phyloP scores from a whole-genome alignment of 2,113 vertebrate species.

The Alouatta palliata region DNA sequence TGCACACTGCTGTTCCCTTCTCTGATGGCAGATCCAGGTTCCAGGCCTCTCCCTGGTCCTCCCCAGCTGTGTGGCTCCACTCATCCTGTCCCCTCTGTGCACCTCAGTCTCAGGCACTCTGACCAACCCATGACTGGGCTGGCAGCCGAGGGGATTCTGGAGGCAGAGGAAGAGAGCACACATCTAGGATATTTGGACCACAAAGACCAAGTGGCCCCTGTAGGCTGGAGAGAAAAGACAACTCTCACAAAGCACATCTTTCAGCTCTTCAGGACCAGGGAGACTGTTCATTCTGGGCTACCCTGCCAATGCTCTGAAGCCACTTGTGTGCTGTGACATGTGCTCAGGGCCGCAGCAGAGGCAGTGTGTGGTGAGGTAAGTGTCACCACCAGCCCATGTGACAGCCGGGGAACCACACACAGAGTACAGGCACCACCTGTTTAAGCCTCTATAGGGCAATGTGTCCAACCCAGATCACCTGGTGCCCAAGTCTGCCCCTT shows the following conservation, averaged over 20 bases:
- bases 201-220: background rate
- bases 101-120: background rate
- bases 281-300: background rate
- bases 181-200: accelerated
- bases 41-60: background rate
- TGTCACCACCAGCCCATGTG: accelerated
- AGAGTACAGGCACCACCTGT: background rate
- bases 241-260: background rate
- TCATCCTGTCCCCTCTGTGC: background rate
- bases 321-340: accelerated
- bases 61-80: background rate
- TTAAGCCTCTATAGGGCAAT: accelerated
- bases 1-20: background rate
- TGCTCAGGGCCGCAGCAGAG: background rate
- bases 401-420: background rate
- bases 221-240: background rate
- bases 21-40: background rate
- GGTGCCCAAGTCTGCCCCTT: background rate
- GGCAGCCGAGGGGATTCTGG: background rate
- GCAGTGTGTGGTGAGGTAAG: background rate
- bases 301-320: too few species aligned
- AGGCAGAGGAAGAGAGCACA: accelerated
- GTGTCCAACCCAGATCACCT: background rate
- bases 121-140: background rate
- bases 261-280: background rate